Conservation (phyloP, 1,140 invertebrate genomes). For the Drosophila lacertosa region DNA sequence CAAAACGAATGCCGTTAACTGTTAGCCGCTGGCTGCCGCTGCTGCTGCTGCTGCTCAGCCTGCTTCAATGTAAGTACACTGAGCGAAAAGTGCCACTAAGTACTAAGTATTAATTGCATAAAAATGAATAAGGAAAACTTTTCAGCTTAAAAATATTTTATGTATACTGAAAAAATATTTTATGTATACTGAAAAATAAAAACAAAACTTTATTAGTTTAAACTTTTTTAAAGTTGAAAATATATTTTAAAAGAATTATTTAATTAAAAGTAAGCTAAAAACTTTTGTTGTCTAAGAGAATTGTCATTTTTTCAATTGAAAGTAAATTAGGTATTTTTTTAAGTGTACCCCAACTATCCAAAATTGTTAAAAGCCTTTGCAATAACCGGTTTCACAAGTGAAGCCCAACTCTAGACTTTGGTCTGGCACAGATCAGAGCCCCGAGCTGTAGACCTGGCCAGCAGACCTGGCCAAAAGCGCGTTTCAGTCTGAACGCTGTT, state of each 20-base stretch:
- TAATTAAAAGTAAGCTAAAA: too few species aligned
- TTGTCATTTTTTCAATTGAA: too few species aligned
- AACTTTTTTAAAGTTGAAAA: background rate
- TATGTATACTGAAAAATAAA: too few species aligned
- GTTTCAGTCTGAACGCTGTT: conserved; percentile 46
- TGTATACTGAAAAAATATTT: too few species aligned
- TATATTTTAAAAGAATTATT: too few species aligned
- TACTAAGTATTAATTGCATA: too few species aligned
- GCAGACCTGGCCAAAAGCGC: conserved; percentile 12
- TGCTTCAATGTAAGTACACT: conserved; percentile 69
- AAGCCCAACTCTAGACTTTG: conserved; percentile 24
- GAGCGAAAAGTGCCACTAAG: background rate
- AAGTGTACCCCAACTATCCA: background rate
- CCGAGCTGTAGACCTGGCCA: conserved; percentile 14
- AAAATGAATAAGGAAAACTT: too few species aligned
- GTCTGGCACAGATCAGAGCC: conserved; percentile 34
- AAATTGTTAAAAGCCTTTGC: background rate
- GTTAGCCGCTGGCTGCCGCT: conserved; percentile 56
- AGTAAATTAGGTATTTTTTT: background rate
- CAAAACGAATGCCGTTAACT: conserved; percentile 57
- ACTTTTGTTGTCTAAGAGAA: too few species aligned
- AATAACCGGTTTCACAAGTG: conserved; percentile 49
- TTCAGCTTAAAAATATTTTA: too few species aligned
- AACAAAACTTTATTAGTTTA: too few species aligned
- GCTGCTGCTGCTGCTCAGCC: conserved; percentile 45